Conservation (phyloP, 2,113 vertebrate species). For the Myxocyprinus asiaticus region DNA sequence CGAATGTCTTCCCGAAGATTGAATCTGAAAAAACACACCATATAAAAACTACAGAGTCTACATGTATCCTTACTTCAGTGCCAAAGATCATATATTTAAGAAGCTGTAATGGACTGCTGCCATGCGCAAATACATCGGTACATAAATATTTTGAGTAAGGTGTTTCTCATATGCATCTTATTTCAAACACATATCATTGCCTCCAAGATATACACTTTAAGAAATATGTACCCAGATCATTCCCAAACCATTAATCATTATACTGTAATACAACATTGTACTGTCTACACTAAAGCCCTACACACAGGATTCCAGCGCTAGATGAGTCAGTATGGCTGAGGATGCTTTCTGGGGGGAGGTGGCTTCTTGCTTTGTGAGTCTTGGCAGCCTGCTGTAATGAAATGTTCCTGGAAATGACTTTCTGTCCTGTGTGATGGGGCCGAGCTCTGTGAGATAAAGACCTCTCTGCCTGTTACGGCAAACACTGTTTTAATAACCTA, state of each 20-base stretch:
- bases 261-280: slow-evolving; percentile 28
- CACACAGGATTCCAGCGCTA: slow-evolving; percentile 21
- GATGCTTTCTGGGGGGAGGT: slow-evolving; percentile 48
- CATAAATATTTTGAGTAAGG: slow-evolving; percentile 39
- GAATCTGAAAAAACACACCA: neutral
- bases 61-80: neutral
- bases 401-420: slow-evolving; percentile 59
- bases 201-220: slow-evolving; percentile 46
- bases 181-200: slow-evolving; percentile 47
- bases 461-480: slow-evolving; percentile 47
- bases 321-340: slow-evolving; percentile 46
- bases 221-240: slow-evolving; percentile 39
- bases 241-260: slow-evolving; percentile 51
- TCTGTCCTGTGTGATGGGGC: slow-evolving; percentile 46
- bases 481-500: slow-evolving; percentile 55
- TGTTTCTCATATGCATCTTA: slow-evolving; percentile 42
- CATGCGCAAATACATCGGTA: slow-evolving; percentile 12
- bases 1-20: too few species aligned
- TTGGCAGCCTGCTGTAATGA: slow-evolving; percentile 56
- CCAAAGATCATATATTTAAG: slow-evolving; percentile 2
- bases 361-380: slow-evolving; percentile 53
- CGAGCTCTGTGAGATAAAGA: slow-evolving; percentile 52
- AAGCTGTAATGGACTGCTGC: slow-evolving; percentile 8
- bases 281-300: neutral
- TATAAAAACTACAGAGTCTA: neutral